These are phyloP conservation scores for Hormiphora californensis DNA, from an alignment of 37 sponge, comb jelly and placozoan genomes.

Conservation along the genomic window DNA sequence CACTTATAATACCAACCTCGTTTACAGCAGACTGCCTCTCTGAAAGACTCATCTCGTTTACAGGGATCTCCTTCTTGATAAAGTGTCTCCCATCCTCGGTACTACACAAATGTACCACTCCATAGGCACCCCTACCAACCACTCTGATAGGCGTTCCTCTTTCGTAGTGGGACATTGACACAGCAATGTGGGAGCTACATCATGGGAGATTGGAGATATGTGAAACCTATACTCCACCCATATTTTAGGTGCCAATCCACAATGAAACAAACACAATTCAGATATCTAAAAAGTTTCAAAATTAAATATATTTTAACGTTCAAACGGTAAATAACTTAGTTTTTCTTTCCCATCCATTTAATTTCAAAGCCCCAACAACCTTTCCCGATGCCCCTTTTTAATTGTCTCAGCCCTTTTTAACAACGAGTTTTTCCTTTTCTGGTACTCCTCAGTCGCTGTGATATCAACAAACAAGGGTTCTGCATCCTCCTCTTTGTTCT, in stretches of 20 bases:
- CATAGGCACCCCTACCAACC: slow-evolving; percentile 48
- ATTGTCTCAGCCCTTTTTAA: neutral
- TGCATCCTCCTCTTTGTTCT: neutral
- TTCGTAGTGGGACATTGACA: no score
- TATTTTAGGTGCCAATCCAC: no score
- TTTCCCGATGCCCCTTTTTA: neutral
- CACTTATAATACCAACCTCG: neutral
- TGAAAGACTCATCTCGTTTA: slow-evolving; percentile 31
- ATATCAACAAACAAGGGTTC: slow-evolving; percentile 23
- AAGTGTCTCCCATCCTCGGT: neutral
- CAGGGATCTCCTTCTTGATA: slow-evolving; percentile 34
- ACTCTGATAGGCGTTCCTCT: no score
- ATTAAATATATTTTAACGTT: no score
- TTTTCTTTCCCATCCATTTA: no score
- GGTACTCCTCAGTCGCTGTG: neutral
- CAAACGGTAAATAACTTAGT: no score
- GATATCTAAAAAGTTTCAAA: no score
- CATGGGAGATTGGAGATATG: no score
- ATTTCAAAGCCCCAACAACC: neutral
- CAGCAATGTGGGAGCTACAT: no score
- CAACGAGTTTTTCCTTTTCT: neutral
- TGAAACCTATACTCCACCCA: no score
- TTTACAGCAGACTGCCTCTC: slow-evolving; percentile 44
- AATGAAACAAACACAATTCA: no score
- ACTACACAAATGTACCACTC: slow-evolving; percentile 28